Evolutionary conservation across 1,140 invertebrate species (phyloP), one percentile per base, ranked within the genome.

Genomic region (Brachionus manjavacas): DNA sequence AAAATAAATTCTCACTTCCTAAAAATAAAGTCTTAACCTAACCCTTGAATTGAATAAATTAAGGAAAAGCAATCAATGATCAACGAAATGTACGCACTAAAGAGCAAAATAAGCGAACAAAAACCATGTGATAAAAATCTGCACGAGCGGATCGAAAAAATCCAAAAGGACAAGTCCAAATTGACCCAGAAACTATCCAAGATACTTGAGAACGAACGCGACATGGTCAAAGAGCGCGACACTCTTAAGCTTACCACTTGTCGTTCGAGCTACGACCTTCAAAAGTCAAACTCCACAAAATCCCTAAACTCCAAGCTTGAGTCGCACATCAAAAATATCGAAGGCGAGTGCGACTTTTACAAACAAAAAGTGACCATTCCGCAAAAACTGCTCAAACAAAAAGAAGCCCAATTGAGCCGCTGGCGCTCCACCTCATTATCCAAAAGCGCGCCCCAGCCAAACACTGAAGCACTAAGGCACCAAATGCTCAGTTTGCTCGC

Each of bases 341-440:
- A 90, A 85, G 88, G 89, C 72, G 89, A 90, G 85, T 83, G 89
- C n/a, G 88, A 90, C 85, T 90, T 89, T 80, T 90, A 88, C 86
- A 86, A 87, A 74, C 86, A 87, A n/a, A 89, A 89, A 86, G 87
- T 87, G 0, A 86, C 88, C n/a, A 85, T 85, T 11, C 85, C 89
- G 28, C 87, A 89, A 85, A 86, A 87, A 84, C 85, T 88, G 84
- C 74, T 88, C 25, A 85, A 87, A 25, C 41, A 23, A 14, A 49
- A 49, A 43, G 46, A 76, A 25, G 12, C 49, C 11, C 16, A n/a
- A 20, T 4, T 6, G 1, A 6, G 25, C 12, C 66, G 66, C 83
- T 76, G 70, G 31, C 35, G 85, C 7, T 87, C 86, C 52, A 84
- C 85, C 11, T 85, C 66, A 2, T 66, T 74, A 9, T 20, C 74